Evolutionary conservation across 2,797 vertebrate species (phyloP).

Genomic region (Liparis tanakae): DNA sequence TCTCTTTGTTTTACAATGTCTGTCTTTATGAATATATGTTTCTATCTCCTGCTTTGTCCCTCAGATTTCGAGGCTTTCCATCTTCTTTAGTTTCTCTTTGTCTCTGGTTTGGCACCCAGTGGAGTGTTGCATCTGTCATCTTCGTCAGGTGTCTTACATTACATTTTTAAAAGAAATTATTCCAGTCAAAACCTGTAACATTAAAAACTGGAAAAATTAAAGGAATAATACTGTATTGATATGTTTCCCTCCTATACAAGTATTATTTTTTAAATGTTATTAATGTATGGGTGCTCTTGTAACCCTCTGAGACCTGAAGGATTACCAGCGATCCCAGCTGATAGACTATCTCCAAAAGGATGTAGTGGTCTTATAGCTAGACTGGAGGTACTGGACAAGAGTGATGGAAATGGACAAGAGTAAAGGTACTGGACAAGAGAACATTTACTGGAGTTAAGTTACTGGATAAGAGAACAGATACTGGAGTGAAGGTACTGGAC

Average conservation of each 20-base stretch:
- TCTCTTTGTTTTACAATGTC: conserved; percentile 66
- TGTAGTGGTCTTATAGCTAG: neutral
- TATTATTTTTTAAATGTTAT: neutral
- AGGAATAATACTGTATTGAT: neutral
- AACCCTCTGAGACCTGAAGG: neutral
- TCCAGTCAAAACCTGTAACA: neutral
- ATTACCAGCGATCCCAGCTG: neutral
- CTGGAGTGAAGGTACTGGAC: too few species aligned
- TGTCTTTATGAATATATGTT: conserved; percentile 56
- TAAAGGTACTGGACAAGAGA: too few species aligned
- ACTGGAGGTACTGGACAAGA: too few species aligned
- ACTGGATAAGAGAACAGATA: too few species aligned
- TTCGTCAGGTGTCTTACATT: conserved; percentile 25
- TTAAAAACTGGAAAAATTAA: neutral
- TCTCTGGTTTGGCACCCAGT: conserved; percentile 36
- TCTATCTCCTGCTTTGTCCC: conserved; percentile 61
- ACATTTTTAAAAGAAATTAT: conserved; percentile 11
- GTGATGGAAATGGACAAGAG: too few species aligned
- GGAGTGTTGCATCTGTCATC: conserved; percentile 26
- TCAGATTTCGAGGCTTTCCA: conserved; percentile 38
- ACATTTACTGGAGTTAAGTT: too few species aligned
- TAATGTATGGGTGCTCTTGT: neutral
- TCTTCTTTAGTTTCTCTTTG: conserved; percentile 47
- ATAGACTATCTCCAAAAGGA: neutral
- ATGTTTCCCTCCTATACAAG: neutral